Evolutionary conservation across 2,888 invertebrate species (phyloP).

Genomic region (Leucoptera coffeella): DNA sequence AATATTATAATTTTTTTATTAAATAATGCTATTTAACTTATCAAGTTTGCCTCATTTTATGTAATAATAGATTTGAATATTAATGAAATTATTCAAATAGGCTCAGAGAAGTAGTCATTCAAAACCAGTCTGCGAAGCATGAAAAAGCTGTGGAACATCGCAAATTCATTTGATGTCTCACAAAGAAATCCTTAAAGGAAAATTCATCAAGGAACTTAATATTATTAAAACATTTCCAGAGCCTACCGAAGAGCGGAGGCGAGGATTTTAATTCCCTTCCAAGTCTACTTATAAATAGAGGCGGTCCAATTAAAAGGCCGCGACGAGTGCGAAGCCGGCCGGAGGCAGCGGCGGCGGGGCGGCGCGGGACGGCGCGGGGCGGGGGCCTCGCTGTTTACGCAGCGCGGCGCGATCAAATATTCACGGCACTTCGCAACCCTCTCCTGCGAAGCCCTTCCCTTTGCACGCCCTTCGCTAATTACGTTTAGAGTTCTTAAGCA

Average conservation of each 20-base stretch:
- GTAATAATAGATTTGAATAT: no score
- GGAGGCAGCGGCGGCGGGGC: slow-evolving; percentile 36
- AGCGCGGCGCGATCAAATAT: no score
- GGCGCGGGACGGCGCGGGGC: no score
- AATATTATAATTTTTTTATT: no score
- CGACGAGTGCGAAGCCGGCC: slow-evolving; percentile 39
- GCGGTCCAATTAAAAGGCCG: slow-evolving; percentile 48
- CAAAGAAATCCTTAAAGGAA: slow-evolving; percentile 24
- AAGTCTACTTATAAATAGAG: slow-evolving; percentile 45
- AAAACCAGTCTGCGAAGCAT: no score
- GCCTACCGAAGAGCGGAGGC: slow-evolving; percentile 22
- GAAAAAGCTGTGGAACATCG: no score
- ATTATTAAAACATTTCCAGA: slow-evolving; percentile 33
- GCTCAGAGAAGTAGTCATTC: no score
- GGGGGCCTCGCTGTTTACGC: no score
- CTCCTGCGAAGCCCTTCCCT: slow-evolving; percentile 58
- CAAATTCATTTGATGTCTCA: no score
- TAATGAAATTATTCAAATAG: no score
- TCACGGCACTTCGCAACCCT: slow-evolving; percentile 48
- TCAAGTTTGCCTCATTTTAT: no score
- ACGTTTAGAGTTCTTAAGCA: slow-evolving; percentile 64
- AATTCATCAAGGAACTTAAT: slow-evolving; percentile 35
- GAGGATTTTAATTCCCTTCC: slow-evolving; percentile 46
- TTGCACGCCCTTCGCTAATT: slow-evolving; percentile 61
- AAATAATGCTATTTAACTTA: no score